Conservation (phyloP, 2,113 vertebrate species). For the Trochalopteron elliotii region DNA sequence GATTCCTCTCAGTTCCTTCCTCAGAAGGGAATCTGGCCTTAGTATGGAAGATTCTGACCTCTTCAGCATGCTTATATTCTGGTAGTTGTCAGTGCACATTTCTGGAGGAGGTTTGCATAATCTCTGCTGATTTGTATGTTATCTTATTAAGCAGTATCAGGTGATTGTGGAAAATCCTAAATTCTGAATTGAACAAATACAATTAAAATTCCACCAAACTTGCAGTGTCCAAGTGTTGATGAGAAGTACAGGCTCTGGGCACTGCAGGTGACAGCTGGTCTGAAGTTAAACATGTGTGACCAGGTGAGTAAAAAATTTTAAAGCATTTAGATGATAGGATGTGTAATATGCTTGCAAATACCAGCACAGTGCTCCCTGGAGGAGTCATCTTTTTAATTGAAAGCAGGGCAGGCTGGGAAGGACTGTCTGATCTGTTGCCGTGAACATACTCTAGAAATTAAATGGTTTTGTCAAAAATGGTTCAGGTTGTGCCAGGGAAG, state of each 20-base stretch:
- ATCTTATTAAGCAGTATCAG: constrained; percentile 48
- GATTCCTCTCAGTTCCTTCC: not conserved
- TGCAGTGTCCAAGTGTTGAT: constrained; percentile 66
- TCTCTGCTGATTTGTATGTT: not conserved
- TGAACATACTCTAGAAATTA: not conserved
- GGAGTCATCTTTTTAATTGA: not conserved
- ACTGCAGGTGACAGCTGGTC: constrained; percentile 62
- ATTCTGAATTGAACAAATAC: constrained; percentile 70
- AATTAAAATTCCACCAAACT: constrained; percentile 74
- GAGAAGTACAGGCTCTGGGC: constrained; percentile 79
- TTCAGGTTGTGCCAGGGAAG: not conserved
- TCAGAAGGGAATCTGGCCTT: not conserved
- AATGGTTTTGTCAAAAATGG: not conserved
- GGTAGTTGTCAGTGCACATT: not conserved
- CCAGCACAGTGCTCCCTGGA: not conserved
- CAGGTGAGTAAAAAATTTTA: constrained; percentile 64
- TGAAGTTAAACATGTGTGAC: constrained; percentile 69
- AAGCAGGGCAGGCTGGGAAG: not conserved
- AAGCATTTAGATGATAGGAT: not conserved
- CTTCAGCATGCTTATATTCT: not conserved
- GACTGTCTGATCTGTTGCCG: not conserved
- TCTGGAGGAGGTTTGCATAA: not conserved
- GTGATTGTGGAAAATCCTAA: constrained; percentile 83
- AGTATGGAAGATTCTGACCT: not conserved
- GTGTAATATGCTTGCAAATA: not conserved